Evolutionary conservation across 2,888 invertebrate genomes (phyloP), one percentile per base, ranked within the genome.

Genomic region (Timema cristinae): DNA sequence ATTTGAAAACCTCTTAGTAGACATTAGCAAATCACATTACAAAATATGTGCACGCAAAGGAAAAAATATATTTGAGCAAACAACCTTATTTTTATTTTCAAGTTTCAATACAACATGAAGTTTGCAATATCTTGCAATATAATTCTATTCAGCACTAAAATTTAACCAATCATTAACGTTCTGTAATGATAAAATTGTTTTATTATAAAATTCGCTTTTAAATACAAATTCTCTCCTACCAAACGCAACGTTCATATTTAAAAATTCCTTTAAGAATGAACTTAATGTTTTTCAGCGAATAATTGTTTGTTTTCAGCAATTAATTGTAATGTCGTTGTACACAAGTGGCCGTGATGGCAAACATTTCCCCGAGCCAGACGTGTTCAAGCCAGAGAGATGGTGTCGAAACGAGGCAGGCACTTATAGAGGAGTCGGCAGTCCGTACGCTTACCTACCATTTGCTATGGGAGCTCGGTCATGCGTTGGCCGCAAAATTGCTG

Each of bases 391-490:
- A 0, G 88, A 90, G 77, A 86, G 95, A 68, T 96, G 95, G 95
- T 80, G 85, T 56, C 86, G 90, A 76, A 69, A 72, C 8, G 61
- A 49, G 13, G 84, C 82, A 78, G 84, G 87, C 51, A 82, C 79
- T 76, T 82, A 83, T 73, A 76, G 79, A 8, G 81, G 85, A 49
- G 83, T 84, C 2, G 82, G 84, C 71, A 87, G 89, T 73, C 84
- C 90, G 4, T 87, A 89, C 78, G 93, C 91, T 8, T 89, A 89
- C 71, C 78, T 95, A 70, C 95, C 95, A 7, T 95, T 95, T 81
- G 93, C 93, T 1, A 84, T 93, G 75, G 95, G 95, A 0, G 86
- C 88, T 47, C 86, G 95, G 74, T 91, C 93, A 15, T 95, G 95
- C 79, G 87, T 95, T 75, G 95, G 95, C 0, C 88, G 87, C 78